phyloP scores from a whole-genome alignment of 2,888 invertebrate genomes.

The Dolichomitus sp. region DNA sequence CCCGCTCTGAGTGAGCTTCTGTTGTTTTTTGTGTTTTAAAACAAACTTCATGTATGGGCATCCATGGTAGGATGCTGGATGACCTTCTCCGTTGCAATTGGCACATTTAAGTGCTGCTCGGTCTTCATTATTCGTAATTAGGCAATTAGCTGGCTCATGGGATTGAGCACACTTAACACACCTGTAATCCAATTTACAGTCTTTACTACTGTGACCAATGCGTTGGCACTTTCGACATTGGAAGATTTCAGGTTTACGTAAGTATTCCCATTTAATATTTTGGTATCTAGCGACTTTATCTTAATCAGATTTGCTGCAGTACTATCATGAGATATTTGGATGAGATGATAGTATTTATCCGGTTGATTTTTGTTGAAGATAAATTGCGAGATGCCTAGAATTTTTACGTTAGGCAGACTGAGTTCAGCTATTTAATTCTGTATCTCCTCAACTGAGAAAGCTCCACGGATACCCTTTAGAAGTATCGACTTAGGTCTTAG shows the following conservation, averaged over 20 bases:
- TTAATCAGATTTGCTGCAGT: conserved; percentile 1
- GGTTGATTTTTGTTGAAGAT: background rate
- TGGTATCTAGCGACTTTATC: conserved; percentile 21
- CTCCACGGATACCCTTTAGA: background rate
- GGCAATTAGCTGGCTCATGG: conserved; percentile 38
- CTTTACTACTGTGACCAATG: conserved; percentile 31
- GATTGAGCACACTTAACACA: conserved; percentile 52
- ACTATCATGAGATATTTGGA: conserved; percentile 30
- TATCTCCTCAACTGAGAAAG: background rate
- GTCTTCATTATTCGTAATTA: too few species aligned
- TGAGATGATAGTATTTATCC: background rate
- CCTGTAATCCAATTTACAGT: conserved; percentile 37
- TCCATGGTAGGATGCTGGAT: conserved; percentile 48
- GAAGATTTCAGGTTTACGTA: background rate
- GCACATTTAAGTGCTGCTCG: background rate
- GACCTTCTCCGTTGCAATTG: conserved; percentile 32
- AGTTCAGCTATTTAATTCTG: background rate
- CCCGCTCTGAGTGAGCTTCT: background rate
- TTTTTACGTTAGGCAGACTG: background rate
- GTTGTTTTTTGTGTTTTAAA: background rate
- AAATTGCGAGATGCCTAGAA: background rate
- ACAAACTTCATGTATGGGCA: conserved; percentile 50
- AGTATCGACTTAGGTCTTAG: background rate
- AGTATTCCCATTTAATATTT: conserved; percentile 30
- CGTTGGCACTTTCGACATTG: conserved; percentile 55